Conservation (phyloP, 2,888 invertebrate species). For the Hydraecia micacea region DNA sequence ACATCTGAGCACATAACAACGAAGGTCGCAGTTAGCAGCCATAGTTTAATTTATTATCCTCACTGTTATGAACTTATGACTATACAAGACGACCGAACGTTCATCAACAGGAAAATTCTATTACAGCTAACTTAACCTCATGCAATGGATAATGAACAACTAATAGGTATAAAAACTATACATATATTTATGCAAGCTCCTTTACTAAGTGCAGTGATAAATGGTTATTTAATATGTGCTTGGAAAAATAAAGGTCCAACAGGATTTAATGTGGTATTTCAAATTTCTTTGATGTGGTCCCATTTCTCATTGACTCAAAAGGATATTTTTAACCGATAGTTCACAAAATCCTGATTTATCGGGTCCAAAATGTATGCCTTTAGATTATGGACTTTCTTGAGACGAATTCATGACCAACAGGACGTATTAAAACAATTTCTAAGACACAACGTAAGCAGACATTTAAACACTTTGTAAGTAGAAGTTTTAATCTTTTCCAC, state of each 20-base stretch:
- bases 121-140: slow-evolving; percentile 35
- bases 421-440: not conserved
- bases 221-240: not conserved
- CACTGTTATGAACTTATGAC: slow-evolving; percentile 54
- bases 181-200: slow-evolving; percentile 8
- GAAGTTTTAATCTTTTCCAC: slow-evolving; percentile 32
- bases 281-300: not conserved
- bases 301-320: not conserved
- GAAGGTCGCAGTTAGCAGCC: slow-evolving; percentile 64
- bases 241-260: not conserved
- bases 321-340: not conserved
- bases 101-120: slow-evolving; percentile 64
- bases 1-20: slow-evolving; percentile 69
- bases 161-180: slow-evolving; percentile 11
- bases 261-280: not conserved
- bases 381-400: not conserved
- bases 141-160: slow-evolving; percentile 14
- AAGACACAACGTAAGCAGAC: not conserved
- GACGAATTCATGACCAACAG: not conserved
- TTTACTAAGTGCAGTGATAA: not conserved
- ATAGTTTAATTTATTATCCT: slow-evolving; percentile 67
- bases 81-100: slow-evolving; percentile 50
- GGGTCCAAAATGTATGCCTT: not conserved
- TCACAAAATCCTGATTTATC: not conserved
- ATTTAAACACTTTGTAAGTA: slow-evolving; percentile 10